These are phyloP conservation scores for Aphelinus certus DNA, from an alignment of 1,140 invertebrate species.

Conservation along the genomic window DNA sequence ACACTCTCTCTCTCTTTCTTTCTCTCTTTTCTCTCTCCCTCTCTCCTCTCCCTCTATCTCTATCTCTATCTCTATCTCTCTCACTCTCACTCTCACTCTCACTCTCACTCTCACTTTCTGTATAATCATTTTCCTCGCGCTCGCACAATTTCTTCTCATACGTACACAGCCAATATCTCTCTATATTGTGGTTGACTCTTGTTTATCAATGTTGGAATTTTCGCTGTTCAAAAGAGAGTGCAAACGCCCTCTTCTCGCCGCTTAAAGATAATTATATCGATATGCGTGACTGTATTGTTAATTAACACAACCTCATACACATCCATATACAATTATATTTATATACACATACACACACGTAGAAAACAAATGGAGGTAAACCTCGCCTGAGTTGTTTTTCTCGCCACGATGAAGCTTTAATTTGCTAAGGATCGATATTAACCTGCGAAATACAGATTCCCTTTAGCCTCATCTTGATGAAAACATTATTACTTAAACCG, in stretches of 20 bases:
- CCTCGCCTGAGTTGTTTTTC: slow-evolving; percentile 4
- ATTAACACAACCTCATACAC: slow-evolving; percentile 24
- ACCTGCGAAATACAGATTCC: slow-evolving; percentile 12
- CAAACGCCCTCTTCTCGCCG: slow-evolving; percentile 6
- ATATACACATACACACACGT: slow-evolving; percentile 19
- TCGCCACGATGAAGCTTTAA: slow-evolving; percentile 29
- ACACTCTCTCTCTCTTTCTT: not conserved
- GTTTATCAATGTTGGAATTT: slow-evolving; percentile 37
- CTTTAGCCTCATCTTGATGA: not conserved
- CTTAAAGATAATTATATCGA: slow-evolving; percentile 27
- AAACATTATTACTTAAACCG: not conserved
- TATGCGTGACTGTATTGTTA: slow-evolving; percentile 42
- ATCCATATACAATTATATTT: slow-evolving; percentile 9
- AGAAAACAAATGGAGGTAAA: slow-evolving; percentile 13
- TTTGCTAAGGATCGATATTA: slow-evolving; percentile 8
- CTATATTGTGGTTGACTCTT: slow-evolving; percentile 27
- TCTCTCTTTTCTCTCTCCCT: too few relatives aligned
- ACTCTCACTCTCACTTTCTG: not conserved
- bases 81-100: not conserved
- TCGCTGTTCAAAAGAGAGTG: slow-evolving; percentile 19
- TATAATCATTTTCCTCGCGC: slow-evolving; percentile 9
- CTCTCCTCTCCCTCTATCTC: too few relatives aligned
- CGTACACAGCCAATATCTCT: not conserved
- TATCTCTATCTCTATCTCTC: too few relatives aligned
- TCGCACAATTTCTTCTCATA: slow-evolving; percentile 6